Percentiles rank a stretch among this genome's conserved stretches.
These are phyloP conservation scores for Meloidogyne hapla DNA, from an alignment of 1,140 invertebrate species.

Conservation along the genomic window DNA sequence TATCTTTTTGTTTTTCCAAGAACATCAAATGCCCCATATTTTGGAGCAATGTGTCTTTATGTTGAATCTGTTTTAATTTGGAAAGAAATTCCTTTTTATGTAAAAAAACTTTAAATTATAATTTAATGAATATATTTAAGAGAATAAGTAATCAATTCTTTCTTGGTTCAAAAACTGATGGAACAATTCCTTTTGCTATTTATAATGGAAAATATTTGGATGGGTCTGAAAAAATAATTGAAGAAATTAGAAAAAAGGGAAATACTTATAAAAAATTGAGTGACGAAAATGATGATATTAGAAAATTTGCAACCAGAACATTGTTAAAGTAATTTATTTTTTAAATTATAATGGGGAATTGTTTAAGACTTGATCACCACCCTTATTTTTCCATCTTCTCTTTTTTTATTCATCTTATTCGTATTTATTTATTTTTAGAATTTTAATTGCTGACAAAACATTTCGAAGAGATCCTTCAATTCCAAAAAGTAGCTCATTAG, in stretches of 20 bases:
- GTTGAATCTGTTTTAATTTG: neutral
- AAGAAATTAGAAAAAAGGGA: slow-evolving; percentile 9
- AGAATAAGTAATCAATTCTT: slow-evolving; percentile 19
- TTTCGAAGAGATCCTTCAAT: neutral
- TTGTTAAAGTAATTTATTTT: neutral
- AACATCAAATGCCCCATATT: neutral
- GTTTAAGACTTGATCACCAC: no score
- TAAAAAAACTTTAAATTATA: neutral
- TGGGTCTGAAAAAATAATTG: slow-evolving; percentile 14
- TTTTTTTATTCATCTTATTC: neutral
- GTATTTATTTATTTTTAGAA: neutral
- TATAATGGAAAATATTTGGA: slow-evolving; percentile 20
- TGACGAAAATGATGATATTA: neutral
- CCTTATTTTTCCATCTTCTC: no score
- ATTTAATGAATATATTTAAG: no score
- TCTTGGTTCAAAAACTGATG: slow-evolving; percentile 10
- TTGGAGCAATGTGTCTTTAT: slow-evolving; percentile 3
- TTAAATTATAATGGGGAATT: no score
- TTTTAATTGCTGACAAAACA: neutral
- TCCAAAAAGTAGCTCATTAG: neutral
- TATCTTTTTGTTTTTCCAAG: slow-evolving; percentile 6
- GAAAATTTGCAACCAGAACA: slow-evolving; percentile 1
- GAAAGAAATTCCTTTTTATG: neutral
- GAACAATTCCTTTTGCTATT: slow-evolving; percentile 11
- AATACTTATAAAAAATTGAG: slow-evolving; percentile 6